Evolutionary conservation across 2,113 vertebrate genomes (phyloP).

Genomic region (Pygoscelis adeliae): DNA sequence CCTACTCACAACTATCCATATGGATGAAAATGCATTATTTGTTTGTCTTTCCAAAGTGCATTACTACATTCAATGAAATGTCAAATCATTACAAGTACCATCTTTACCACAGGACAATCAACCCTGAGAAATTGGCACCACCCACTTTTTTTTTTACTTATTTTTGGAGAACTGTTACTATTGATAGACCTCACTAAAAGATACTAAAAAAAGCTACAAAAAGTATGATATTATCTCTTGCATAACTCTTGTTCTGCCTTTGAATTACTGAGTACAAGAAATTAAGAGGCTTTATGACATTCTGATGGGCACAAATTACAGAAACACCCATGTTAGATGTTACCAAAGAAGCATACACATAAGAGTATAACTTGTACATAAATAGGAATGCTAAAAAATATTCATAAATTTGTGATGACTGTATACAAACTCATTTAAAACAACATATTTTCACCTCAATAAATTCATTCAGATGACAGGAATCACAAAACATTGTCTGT

Average conservation of each 20-base stretch:
- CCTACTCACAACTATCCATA: background rate
- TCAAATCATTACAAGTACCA: background rate
- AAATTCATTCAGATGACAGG: background rate
- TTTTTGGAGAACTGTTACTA: background rate
- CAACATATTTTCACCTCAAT: background rate
- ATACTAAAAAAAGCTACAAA: background rate
- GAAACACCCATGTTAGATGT: background rate
- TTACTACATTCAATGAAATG: background rate
- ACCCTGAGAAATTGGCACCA: background rate
- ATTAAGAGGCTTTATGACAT: background rate
- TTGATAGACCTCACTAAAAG: background rate
- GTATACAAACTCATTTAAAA: background rate
- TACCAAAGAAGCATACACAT: background rate
- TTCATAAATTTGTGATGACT: background rate
- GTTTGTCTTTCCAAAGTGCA: background rate
- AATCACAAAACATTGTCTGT: background rate
- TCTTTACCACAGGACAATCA: background rate
- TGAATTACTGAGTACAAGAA: background rate
- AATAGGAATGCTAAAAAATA: background rate
- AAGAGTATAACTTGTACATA: background rate
- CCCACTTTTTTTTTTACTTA: background rate
- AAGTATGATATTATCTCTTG: background rate
- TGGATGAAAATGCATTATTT: background rate
- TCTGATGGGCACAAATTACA: background rate
- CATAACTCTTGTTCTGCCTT: background rate